phyloP scores from a whole-genome alignment of 2,113 vertebrate genomes.

The Rhinolophus ferrumequinum region DNA sequence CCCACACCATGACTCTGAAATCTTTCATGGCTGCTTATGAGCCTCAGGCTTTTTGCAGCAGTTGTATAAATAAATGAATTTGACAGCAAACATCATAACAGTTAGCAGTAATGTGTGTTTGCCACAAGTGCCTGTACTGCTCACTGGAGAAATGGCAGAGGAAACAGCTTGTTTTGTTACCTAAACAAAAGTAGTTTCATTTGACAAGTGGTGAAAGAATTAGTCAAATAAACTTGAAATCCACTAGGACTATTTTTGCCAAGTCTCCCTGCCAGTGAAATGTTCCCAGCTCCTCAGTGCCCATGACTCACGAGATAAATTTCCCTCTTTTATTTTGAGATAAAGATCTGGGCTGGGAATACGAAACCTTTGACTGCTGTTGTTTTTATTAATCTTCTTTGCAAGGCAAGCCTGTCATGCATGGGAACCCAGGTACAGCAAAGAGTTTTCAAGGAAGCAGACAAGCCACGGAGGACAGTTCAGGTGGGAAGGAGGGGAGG shows the following conservation, averaged over 20 bases:
- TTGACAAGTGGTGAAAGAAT: conserved; percentile 90
- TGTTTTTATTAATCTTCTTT: conserved; percentile 74
- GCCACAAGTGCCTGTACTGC: conserved; percentile 85
- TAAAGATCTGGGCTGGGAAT: conserved; percentile 75
- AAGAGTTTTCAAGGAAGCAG: background rate
- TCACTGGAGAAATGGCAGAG: conserved; percentile 84
- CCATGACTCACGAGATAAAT: conserved; percentile 82
- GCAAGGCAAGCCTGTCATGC: conserved; percentile 56
- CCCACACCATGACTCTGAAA: conserved; percentile 92
- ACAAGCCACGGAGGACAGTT: background rate
- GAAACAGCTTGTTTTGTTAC: conserved; percentile 84
- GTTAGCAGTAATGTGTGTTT: conserved; percentile 88
- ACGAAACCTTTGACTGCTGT: conserved; percentile 56
- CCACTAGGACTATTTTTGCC: conserved; percentile 76
- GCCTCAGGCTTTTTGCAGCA: conserved; percentile 88
- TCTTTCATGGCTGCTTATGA: conserved; percentile 89
- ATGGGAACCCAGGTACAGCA: conserved; percentile 74
- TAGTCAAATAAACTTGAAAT: conserved; percentile 89
- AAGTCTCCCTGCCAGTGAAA: conserved; percentile 69
- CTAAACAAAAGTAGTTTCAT: conserved; percentile 84
- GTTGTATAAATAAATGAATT: conserved; percentile 93
- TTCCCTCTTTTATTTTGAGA: conserved; percentile 60
- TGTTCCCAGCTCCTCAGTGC: conserved; percentile 71
- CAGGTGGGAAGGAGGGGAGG: background rate
- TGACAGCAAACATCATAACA: conserved; percentile 94